phyloP scores from a whole-genome alignment of 2,113 vertebrate genomes.

The Gadus macrocephalus region DNA sequence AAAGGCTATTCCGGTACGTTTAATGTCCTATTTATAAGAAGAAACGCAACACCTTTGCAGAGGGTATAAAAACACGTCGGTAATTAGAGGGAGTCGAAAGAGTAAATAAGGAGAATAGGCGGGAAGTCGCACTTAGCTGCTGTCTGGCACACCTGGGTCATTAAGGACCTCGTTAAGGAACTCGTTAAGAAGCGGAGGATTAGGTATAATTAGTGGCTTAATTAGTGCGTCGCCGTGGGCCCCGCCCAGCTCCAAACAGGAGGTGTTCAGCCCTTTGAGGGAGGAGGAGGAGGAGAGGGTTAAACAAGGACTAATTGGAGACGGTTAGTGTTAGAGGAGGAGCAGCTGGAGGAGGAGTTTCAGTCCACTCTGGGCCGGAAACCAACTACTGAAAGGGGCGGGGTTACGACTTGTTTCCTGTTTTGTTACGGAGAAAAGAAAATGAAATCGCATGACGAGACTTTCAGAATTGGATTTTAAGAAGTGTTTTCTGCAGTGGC shows the following conservation, averaged over 20 bases:
- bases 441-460: no score
- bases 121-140: conserved; percentile 18
- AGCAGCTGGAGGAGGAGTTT: conserved; percentile 49
- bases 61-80: conserved; percentile 12
- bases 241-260: conserved; percentile 38
- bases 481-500: no score
- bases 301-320: conserved; percentile 68
- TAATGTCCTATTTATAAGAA: neutral
- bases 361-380: conserved; percentile 36
- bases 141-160: conserved; percentile 61
- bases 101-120: neutral
- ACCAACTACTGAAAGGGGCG: neutral
- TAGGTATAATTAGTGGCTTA: conserved; percentile 67
- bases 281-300: conserved; percentile 42
- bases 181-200: conserved; percentile 57
- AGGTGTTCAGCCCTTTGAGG: neutral
- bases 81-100: conserved; percentile 2
- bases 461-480: no score
- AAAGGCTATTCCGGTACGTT: neutral
- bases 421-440: no score
- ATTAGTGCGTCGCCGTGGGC: conserved; percentile 61
- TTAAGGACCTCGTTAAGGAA: conserved; percentile 43
- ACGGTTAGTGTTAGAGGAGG: conserved; percentile 39
- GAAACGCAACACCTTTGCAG: neutral
- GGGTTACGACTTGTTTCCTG: neutral